These are phyloP conservation scores for Rhingia rostrata DNA, from an alignment of 2,888 invertebrate species.

Conservation along the genomic window DNA sequence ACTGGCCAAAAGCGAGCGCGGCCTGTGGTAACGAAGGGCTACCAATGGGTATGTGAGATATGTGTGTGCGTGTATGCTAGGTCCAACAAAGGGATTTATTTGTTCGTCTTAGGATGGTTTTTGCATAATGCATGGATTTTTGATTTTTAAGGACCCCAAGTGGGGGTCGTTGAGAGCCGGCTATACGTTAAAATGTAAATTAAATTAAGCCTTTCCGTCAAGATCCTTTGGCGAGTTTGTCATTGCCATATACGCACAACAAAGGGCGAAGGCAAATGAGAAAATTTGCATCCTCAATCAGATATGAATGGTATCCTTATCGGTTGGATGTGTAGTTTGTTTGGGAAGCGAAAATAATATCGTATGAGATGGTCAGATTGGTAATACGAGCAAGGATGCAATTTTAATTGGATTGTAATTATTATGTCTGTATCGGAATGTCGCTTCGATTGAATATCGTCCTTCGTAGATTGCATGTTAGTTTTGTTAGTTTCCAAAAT, in stretches of 20 bases:
- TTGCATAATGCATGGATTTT: conserved; percentile 73
- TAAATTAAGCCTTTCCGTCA: conserved; percentile 70
- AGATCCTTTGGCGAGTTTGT: conserved; percentile 52
- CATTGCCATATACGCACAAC: conserved; percentile 72
- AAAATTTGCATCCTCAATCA: conserved; percentile 69
- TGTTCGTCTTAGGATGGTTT: conserved; percentile 54
- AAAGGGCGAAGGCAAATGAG: conserved; percentile 62
- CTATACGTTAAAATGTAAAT: conserved; percentile 69
- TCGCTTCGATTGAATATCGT: too few relatives aligned
- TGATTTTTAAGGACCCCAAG: conserved; percentile 65
- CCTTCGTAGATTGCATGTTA: too few relatives aligned
- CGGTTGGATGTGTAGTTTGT: conserved; percentile 17
- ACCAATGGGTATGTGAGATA: conserved; percentile 23
- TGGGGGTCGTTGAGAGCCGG: conserved; percentile 1
- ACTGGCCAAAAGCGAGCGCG: neutral
- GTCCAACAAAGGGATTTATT: conserved; percentile 64
- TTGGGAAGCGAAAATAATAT: too few relatives aligned
- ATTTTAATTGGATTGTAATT: conserved; percentile 47
- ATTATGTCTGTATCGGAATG: neutral
- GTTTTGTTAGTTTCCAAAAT: too few relatives aligned
- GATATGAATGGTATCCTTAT: conserved; percentile 54
- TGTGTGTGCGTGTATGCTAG: neutral
- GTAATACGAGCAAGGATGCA: neutral
- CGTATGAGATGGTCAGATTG: neutral
- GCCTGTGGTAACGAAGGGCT: conserved; percentile 8